phyloP scores from a whole-genome alignment of 2,888 invertebrate genomes.

The Chrysotoxum bicinctum region DNA sequence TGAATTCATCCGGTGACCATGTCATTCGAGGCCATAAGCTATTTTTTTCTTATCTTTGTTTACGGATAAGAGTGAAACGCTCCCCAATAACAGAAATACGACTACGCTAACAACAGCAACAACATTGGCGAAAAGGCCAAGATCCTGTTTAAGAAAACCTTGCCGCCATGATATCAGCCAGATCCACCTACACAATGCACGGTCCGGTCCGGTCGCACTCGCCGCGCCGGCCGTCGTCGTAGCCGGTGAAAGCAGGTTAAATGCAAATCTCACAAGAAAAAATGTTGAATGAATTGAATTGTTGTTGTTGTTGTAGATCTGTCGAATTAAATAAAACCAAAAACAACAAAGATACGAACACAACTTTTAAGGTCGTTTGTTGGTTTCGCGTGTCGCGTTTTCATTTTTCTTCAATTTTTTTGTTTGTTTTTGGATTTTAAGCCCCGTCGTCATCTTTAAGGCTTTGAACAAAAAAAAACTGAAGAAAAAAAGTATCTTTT shows the following conservation, averaged over 20 bases:
- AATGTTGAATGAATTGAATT: conserved; percentile 61
- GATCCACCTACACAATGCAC: conserved; percentile 52
- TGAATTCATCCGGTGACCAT: conserved; percentile 69
- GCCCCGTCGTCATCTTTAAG: conserved; percentile 46
- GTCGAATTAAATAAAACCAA: conserved; percentile 49
- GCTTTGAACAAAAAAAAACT: conserved; percentile 9
- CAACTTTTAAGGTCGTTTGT: conserved; percentile 70
- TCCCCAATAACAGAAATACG: not conserved
- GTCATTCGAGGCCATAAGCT: conserved; percentile 49
- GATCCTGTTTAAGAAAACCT: conserved; percentile 75
- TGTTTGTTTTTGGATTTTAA: not conserved
- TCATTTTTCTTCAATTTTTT: conserved; percentile 32
- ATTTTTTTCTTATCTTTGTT: conserved; percentile 57
- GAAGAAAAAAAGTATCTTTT: not conserved
- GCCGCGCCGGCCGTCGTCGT: not conserved
- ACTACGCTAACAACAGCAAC: not conserved
- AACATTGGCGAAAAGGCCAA: conserved; percentile 11
- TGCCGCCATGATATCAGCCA: conserved; percentile 54
- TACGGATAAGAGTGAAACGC: conserved; percentile 70
- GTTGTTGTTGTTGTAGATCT: conserved; percentile 43
- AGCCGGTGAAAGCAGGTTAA: conserved; percentile 79
- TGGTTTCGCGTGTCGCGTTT: conserved; percentile 62
- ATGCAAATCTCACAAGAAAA: conserved; percentile 76
- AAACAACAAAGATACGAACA: conserved; percentile 24
- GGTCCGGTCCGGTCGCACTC: conserved; percentile 73